Percentiles rank a stretch among this genome's conserved stretches.
These are phyloP conservation scores for Danaus plexippus DNA, from an alignment of 1,140 invertebrate genomes.

Conservation along the genomic window DNA sequence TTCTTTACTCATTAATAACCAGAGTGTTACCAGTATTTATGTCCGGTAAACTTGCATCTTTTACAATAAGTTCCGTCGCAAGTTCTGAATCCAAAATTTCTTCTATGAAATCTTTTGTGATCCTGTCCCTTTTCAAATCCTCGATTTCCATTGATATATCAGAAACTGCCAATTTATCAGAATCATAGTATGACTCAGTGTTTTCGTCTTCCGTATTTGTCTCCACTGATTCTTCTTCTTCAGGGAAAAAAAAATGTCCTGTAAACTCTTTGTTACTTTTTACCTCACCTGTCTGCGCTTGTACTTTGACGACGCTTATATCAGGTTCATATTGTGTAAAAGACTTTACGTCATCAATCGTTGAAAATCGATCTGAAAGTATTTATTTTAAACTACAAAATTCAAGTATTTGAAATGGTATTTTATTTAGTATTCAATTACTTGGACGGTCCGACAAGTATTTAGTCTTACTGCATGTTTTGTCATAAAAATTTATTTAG, in stretches of 20 bases:
- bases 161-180: slow-evolving; percentile 30
- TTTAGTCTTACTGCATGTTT: background rate
- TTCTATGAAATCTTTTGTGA: slow-evolving; percentile 54
- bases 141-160: slow-evolving; percentile 51
- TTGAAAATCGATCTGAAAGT: slow-evolving; percentile 39
- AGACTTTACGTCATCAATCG: slow-evolving; percentile 7
- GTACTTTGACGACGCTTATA: slow-evolving; percentile 42
- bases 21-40: slow-evolving; percentile 2
- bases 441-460: no score
- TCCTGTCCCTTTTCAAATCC: slow-evolving; percentile 42
- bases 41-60: slow-evolving; percentile 10
- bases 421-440: no score
- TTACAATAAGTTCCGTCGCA: slow-evolving; percentile 26
- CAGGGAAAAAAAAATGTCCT: slow-evolving; percentile 62
- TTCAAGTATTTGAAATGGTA: no score
- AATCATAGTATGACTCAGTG: slow-evolving; percentile 44
- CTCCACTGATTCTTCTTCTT: slow-evolving; percentile 37
- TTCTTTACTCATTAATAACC: no score
- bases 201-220: slow-evolving; percentile 26
- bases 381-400: background rate
- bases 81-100: slow-evolving; percentile 55
- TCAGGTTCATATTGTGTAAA: slow-evolving; percentile 20
- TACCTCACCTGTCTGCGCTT: slow-evolving; percentile 49
- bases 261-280: slow-evolving; percentile 45
- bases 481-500: slow-evolving; percentile 1